phyloP scores from a whole-genome alignment of 2,113 vertebrate genomes.

The Epinephelus cyanopodus region DNA sequence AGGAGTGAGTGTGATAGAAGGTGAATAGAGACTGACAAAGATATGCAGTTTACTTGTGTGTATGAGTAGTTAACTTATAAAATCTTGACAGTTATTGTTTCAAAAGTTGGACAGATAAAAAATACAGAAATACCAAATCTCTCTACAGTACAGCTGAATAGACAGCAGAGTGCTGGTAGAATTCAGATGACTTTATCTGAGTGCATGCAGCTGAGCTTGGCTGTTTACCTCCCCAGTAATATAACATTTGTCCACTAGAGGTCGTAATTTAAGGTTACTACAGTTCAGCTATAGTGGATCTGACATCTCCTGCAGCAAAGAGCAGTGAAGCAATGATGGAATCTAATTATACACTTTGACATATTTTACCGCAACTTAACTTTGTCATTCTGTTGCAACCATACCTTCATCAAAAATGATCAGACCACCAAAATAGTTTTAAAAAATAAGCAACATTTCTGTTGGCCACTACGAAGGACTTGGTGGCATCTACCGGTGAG shows the following conservation, averaged over 20 bases:
- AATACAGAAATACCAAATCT: background rate
- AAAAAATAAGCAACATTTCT: background rate
- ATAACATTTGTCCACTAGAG: conserved; percentile 46
- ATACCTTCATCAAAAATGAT: background rate
- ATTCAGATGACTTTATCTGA: too few relatives aligned
- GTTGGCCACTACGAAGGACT: too few relatives aligned
- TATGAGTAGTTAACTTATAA: background rate
- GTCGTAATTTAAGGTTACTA: conserved; percentile 15
- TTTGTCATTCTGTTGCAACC: background rate
- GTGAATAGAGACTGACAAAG: background rate
- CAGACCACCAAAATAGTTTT: background rate
- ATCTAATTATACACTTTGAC: background rate
- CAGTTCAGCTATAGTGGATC: background rate
- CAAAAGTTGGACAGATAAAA: background rate
- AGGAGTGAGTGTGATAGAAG: background rate
- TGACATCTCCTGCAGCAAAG: background rate
- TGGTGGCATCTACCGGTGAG: too few relatives aligned
- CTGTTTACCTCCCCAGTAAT: background rate
- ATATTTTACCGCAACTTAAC: background rate
- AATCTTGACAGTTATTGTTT: background rate
- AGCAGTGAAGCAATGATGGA: background rate
- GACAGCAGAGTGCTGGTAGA: background rate
- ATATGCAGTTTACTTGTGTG: background rate
- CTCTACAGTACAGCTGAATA: background rate
- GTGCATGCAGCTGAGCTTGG: background rate